Conservation (phyloP, 2,888 invertebrate species). For the Yponomeuta sedellus region DNA sequence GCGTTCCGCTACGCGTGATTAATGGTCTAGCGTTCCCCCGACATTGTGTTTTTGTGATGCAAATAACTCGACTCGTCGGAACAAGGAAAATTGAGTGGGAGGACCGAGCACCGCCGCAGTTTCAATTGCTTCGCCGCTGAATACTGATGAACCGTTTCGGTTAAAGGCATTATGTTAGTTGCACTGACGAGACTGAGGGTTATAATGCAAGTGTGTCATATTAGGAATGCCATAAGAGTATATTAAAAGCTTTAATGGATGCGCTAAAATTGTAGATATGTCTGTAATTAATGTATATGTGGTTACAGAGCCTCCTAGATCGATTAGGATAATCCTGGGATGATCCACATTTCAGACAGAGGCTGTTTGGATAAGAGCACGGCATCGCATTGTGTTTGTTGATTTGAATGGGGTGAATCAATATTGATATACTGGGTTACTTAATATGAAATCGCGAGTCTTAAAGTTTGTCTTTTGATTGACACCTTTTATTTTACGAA, state of each 20-base stretch:
- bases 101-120: slow-evolving; percentile 67
- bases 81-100: slow-evolving; percentile 73
- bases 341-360: slow-evolving; percentile 3
- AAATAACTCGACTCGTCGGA: slow-evolving; percentile 73
- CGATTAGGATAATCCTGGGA: slow-evolving; percentile 6
- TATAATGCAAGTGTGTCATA: background rate
- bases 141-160: slow-evolving; percentile 70
- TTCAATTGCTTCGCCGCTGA: slow-evolving; percentile 72
- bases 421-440: too few species aligned
- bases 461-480: too few species aligned
- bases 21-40: slow-evolving; percentile 70
- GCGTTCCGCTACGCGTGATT: slow-evolving; percentile 47
- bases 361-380: too few species aligned
- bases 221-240: background rate
- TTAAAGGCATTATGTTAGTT: slow-evolving; percentile 56
- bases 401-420: too few species aligned
- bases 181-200: slow-evolving; percentile 35
- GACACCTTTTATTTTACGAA: too few species aligned
- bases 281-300: background rate
- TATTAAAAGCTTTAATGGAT: too few species aligned
- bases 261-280: too few species aligned
- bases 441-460: too few species aligned
- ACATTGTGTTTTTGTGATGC: slow-evolving; percentile 76
- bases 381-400: too few species aligned
- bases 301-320: background rate